A percentile compares a stretch with the other conserved stretches of the same genome.
These are phyloP conservation scores for Chaetodon auriga DNA, from an alignment of 2,113 vertebrate species.

Conservation along the genomic window DNA sequence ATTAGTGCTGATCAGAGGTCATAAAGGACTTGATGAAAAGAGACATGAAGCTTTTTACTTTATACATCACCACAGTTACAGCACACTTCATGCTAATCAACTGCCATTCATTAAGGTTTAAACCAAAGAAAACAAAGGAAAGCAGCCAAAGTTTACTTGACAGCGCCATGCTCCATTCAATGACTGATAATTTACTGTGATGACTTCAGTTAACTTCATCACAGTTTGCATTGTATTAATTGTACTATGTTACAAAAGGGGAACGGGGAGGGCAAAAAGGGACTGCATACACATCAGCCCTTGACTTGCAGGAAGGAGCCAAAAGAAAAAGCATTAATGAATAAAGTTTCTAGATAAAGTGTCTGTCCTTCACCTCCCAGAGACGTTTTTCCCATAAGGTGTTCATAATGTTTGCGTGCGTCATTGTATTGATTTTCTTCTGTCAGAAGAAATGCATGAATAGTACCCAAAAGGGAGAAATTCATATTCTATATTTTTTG, in stretches of 20 bases:
- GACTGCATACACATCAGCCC: too few species aligned
- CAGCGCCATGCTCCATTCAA: background rate
- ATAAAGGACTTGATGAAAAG: background rate
- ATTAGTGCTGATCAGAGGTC: background rate
- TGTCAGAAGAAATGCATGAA: too few species aligned
- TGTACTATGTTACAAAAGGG: background rate
- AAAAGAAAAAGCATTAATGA: too few species aligned
- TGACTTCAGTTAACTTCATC: background rate
- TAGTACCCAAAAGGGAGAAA: too few species aligned
- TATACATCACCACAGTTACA: background rate
- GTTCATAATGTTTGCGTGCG: background rate
- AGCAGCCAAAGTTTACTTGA: background rate
- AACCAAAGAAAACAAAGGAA: background rate
- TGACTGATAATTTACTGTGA: background rate
- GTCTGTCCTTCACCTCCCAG: background rate
- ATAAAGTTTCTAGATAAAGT: too few species aligned
- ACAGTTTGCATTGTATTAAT: background rate
- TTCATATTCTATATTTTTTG: too few species aligned
- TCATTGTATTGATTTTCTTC: too few species aligned
- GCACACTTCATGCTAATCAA: background rate
- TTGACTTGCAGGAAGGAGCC: too few species aligned
- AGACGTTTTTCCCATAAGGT: background rate
- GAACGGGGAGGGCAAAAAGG: background rate
- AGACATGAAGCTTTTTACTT: background rate
- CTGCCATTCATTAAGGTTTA: too few species aligned